Evolutionary conservation across 2,888 invertebrate species (phyloP).

Genomic region (Uropetala carovei): DNA sequence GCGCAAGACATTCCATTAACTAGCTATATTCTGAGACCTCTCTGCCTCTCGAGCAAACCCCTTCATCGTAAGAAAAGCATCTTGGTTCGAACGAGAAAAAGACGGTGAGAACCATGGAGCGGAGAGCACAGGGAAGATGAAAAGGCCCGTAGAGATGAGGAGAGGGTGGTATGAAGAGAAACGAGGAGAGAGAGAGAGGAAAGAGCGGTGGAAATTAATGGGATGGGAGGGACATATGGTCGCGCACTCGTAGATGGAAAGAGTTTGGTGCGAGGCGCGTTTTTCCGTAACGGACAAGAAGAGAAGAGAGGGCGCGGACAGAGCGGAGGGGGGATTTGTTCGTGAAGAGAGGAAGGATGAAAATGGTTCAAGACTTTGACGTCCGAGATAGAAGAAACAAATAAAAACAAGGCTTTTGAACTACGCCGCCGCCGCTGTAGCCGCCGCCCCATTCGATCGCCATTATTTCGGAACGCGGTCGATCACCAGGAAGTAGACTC

Average conservation of each 20-base stretch:
- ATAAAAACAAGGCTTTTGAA: conserved; percentile 17
- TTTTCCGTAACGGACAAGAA: background rate
- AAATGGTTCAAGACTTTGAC: conserved; percentile 73
- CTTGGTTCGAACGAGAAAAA: too few relatives aligned
- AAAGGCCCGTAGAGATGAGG: background rate
- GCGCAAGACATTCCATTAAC: too few relatives aligned
- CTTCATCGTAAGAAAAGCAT: too few relatives aligned
- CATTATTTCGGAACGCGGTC: conserved; percentile 57
- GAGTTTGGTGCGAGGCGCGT: background rate
- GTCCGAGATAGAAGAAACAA: conserved; percentile 57
- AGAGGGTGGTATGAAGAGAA: background rate
- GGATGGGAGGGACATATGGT: background rate
- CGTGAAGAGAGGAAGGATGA: background rate
- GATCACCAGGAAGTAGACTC: conserved; percentile 12
- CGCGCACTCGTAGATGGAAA: background rate
- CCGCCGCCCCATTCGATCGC: conserved; percentile 67
- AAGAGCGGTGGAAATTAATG: background rate
- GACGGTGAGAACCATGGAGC: too few relatives aligned
- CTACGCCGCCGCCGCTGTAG: conserved; percentile 66
- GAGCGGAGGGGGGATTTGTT: background rate
- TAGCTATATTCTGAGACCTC: too few relatives aligned
- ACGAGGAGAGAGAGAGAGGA: background rate
- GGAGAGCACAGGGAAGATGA: too few relatives aligned
- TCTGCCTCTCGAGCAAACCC: too few relatives aligned
- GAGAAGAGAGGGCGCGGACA: background rate